phyloP scores from a whole-genome alignment of 2,888 invertebrate genomes.

The Cyclophora punctaria region DNA sequence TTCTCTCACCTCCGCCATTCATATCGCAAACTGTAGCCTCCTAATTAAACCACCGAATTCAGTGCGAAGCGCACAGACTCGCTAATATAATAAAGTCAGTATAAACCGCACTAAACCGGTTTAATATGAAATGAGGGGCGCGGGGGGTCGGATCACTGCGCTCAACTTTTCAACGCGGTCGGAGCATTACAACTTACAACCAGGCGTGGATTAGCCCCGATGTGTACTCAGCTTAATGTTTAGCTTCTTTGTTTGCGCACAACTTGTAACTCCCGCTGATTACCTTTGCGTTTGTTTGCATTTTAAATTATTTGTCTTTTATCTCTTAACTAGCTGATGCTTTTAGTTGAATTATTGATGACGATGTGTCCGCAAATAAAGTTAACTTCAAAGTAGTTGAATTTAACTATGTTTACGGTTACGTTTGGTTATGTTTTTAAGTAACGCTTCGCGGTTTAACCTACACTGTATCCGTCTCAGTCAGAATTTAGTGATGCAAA shows the following conservation, averaged over 20 bases:
- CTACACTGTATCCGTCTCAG: no score
- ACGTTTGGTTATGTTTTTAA: no score
- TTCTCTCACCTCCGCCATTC: slow-evolving; percentile 32
- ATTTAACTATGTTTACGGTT: no score
- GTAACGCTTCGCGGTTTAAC: no score
- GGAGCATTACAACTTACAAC: slow-evolving; percentile 58
- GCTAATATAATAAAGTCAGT: slow-evolving; percentile 70
- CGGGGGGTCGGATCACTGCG: slow-evolving; percentile 25
- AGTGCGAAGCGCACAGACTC: slow-evolving; percentile 51
- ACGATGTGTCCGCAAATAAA: no score
- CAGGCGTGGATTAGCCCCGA: slow-evolving; percentile 44
- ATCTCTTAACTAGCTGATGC: no score
- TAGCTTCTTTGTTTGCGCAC: slow-evolving; percentile 47
- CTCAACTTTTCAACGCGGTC: slow-evolving; percentile 56
- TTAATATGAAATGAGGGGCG: slow-evolving; percentile 59
- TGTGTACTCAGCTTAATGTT: slow-evolving; percentile 51
- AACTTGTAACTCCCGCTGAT: slow-evolving; percentile 26
- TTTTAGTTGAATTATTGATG: no score
- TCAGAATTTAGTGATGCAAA: no score
- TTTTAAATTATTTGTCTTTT: background rate
- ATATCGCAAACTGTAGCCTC: slow-evolving; percentile 29
- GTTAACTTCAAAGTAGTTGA: no score
- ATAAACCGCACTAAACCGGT: slow-evolving; percentile 64
- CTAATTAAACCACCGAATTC: slow-evolving; percentile 58
- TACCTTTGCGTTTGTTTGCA: slow-evolving; percentile 11